Base-by-base conservation (phyloP, 2,888 invertebrate species). In the Tyria jacobaeae region DNA sequence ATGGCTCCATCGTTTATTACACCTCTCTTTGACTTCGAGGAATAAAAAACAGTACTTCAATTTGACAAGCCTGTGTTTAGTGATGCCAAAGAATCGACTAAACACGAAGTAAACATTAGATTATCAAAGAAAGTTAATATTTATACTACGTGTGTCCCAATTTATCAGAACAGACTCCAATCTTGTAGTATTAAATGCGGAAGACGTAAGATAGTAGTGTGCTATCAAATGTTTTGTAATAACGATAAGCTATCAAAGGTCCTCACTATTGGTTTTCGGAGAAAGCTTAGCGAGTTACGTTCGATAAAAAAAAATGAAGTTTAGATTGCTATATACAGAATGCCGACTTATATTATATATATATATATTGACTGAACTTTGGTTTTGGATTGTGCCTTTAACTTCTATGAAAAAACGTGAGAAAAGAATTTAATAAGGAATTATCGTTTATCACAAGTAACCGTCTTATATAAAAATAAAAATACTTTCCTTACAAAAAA, bases 141-240 rank as follows among this genome's bases (percentile, higher is more conserved):
- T 60, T 27, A 41, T 50, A 21, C n/a, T 24, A 35, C 31, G 53
- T 25, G 49, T 50, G 60, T 44, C 60, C 60, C 55, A 60, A 55
- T 55, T 50, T 50, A 49, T 41, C 35, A 49, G 21, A 47, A 53
- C 48, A 54, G 31, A n/a, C 47, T 17, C 21, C n/a, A 12, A 37
- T 17, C 59, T 34, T 7, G 50, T 17, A 37, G 47, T 58, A 65
- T 34, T 34, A 64, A 52, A 73, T 57, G 55, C 75, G 79, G 80
- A 80, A 82, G 78, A 68, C 57, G 57, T 27, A 39, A 67, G 71
- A 70, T 73, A 68, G 73, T 62, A 59, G 57, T 57, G 64, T 78
- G 39, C 37, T 76, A 81, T 79, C 79, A 71, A 68, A 31, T 7
- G 52, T 72, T 67, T 75, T 75, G 79, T 76, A 81, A 77, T 60